Evolutionary conservation across 2,797 vertebrate species (phyloP), one percentile per base, ranked within the genome.

Genomic region (Adelosebastes latens): DNA sequence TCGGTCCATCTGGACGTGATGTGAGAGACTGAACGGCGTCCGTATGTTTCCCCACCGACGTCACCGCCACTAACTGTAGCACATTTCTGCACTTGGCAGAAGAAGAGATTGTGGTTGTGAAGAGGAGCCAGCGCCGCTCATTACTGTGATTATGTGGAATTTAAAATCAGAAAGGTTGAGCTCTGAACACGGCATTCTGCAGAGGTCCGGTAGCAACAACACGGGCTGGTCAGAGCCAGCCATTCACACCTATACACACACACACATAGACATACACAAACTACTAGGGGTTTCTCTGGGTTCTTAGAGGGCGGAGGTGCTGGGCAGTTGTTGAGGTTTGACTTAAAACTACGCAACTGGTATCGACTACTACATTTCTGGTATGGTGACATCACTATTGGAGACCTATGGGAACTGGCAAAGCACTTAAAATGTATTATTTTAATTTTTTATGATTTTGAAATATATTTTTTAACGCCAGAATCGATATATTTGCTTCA

Each of bases 31-130:
- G 56, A 61, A 62, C 69, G 18, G 14, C 25, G 13, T 9, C 87
- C 79, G 2, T 85, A 82, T 80, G 84, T 77, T 78, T 68, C 73
- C 13, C 9, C 29, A 32, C 34, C 34, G 22, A 62, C 77, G 87
- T 83, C 75, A 73, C 58, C 22, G 55, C 34, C 80, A 52, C 84
- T 80, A 72, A 77, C 80, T 78, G 84, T 66, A 36, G 72, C 84
- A 69, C 62, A 65, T 80, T 86, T 86, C 7, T 59, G 22, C 75
- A 46, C 70, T 71, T 89, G 81, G 77, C 88, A 81, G 24, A 49
- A 25, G 46, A 69, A 75, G 14, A 1, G 32, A 24, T 6, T 53
- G 63, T 39, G 64, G 64, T 49, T 76, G 53, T 84, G 72, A 84
- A 27, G 67, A 18, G 1, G 13, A 65, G 77, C 81, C 84, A 81